Conservation (phyloP, 2,113 vertebrate species). For the Bettongia penicillata region DNA sequence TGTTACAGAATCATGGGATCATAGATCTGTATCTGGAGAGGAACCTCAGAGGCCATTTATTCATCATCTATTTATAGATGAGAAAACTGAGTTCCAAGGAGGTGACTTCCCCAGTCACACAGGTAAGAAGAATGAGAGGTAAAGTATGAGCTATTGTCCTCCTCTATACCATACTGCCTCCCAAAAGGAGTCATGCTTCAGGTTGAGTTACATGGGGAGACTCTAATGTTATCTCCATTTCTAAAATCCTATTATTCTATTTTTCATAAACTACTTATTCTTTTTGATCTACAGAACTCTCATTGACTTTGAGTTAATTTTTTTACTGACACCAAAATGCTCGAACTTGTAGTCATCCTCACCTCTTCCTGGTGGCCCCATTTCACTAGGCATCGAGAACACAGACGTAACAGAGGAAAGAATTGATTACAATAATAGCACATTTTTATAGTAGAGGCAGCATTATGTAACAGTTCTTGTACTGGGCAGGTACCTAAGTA, state of each 20-base stretch:
- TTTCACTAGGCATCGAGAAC: not conserved
- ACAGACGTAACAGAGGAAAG: not conserved
- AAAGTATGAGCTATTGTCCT: not conserved
- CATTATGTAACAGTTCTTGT: not conserved
- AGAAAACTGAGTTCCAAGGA: constrained; percentile 3
- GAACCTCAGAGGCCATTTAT: constrained; percentile 39
- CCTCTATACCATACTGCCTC: not conserved
- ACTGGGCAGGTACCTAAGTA: not conserved
- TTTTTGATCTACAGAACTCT: not conserved
- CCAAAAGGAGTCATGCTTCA: not conserved
- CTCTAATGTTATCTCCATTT: not conserved
- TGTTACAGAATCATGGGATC: not conserved
- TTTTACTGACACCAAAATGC: not conserved
- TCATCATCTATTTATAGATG: constrained; percentile 35
- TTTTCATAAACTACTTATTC: not conserved
- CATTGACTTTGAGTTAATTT: not conserved
- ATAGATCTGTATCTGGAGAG: not conserved
- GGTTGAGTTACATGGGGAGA: not conserved
- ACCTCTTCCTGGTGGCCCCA: not conserved
- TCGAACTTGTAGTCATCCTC: not conserved
- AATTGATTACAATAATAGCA: not conserved
- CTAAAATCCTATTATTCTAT: not conserved
- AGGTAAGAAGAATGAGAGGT: constrained; percentile 44
- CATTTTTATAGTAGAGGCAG: not conserved
- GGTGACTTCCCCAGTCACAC: constrained; percentile 50